A percentile compares a stretch with the other conserved stretches of the same genome.
Evolutionary conservation across 2,797 vertebrate species (phyloP).

Genomic region (Eutrigla gurnardus): DNA sequence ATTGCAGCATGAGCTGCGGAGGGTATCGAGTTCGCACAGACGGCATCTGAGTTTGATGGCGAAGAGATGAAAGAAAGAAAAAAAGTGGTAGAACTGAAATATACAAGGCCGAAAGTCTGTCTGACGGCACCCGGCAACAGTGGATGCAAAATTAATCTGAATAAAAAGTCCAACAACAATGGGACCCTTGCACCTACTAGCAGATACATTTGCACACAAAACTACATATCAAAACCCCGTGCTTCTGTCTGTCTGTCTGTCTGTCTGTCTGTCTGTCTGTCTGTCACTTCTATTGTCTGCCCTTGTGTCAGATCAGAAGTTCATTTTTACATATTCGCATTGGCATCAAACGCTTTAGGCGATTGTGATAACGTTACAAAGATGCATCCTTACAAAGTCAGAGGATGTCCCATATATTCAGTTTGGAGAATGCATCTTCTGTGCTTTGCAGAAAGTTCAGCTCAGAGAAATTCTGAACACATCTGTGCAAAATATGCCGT

Average conservation of each 20-base stretch:
- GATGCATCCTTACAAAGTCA: neutral
- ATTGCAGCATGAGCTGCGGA: slow-evolving; percentile 20
- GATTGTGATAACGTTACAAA: neutral
- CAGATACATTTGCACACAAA: neutral
- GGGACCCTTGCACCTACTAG: neutral
- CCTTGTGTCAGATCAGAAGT: neutral
- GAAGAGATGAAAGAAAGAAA: neutral
- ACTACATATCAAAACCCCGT: neutral
- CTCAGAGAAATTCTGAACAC: neutral
- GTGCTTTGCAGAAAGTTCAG: too few species aligned
- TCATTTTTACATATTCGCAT: neutral
- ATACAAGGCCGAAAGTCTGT: neutral
- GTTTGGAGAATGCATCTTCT: neutral
- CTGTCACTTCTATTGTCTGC: neutral
- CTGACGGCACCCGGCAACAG: slow-evolving; percentile 8
- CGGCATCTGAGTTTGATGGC: slow-evolving; percentile 22
- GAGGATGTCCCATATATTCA: neutral
- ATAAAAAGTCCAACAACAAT: neutral
- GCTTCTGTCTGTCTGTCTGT: neutral
- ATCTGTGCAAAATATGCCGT: neutral
- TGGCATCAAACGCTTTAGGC: too few species aligned
- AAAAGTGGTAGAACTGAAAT: neutral
- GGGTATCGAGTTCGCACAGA: slow-evolving; percentile 25
- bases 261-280: neutral
- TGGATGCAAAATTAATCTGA: neutral